Conservation (phyloP, 1,140 invertebrate genomes). For the Archivesica marissinica region DNA sequence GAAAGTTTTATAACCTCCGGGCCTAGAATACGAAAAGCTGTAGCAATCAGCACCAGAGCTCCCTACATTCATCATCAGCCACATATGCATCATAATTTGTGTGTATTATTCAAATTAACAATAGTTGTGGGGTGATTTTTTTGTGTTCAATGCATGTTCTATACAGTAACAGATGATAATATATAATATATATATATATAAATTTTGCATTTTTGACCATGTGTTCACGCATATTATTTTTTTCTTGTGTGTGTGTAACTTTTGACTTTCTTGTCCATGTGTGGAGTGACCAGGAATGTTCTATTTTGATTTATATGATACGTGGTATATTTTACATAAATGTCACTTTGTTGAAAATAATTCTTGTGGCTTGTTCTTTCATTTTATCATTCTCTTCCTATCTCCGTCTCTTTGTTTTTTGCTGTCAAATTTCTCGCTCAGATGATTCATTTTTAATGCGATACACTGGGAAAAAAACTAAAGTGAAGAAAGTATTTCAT, state of each 20-base stretch:
- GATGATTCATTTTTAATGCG: neutral
- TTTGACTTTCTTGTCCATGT: slow-evolving; percentile 6
- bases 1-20: no score
- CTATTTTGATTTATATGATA: slow-evolving; percentile 58
- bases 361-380: slow-evolving; percentile 32
- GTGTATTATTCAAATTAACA: slow-evolving; percentile 18
- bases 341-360: slow-evolving; percentile 63
- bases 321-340: slow-evolving; percentile 64
- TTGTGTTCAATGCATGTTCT: slow-evolving; percentile 33
- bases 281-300: slow-evolving; percentile 55
- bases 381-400: no score
- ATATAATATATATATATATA: slow-evolving; percentile 49
- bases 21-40: no score
- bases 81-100: neutral
- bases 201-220: slow-evolving; percentile 52
- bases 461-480: no score
- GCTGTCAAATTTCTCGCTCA: neutral
- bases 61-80: neutral
- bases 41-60: no score
- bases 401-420: neutral
- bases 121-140: slow-evolving; percentile 28
- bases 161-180: slow-evolving; percentile 30
- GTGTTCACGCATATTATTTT: slow-evolving; percentile 46
- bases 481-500: no score
- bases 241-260: slow-evolving; percentile 39